Evolutionary conservation across 2,797 vertebrate genomes (phyloP), one percentile per base, ranked within the genome.

Genomic region (Diceros bicornis): DNA sequence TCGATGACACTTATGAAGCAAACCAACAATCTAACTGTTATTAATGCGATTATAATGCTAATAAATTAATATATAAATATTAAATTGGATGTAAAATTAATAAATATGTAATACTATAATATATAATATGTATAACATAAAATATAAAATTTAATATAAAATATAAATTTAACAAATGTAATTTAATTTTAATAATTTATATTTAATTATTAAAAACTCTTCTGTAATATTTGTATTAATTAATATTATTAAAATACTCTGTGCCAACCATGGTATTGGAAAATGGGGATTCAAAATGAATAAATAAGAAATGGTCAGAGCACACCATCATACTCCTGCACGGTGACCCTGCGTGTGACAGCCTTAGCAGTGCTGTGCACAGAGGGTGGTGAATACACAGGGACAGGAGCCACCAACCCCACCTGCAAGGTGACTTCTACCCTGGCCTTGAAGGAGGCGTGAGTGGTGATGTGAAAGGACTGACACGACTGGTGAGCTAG

Each of bases 141-240:
- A 95, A 89, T 23, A 82, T 88, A 44, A 92, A 97, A 27, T 71
- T 71, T 62, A 84, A 89, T 47, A 66, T 44, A 32, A 1, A 85
- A 62, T 29, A 82, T 44, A 84, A 95, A 44, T 78, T 10, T 57
- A 87, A 17, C 10, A 41, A 77, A 83, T n/a, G 23, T 52, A 29
- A 94, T 66, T 71, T 87, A 62, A 95, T 44, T 93, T 81, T 82
- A 92, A 88, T 86, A 61, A 91, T 41, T 93, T 82, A 7, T 89
- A 57, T 69, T 89, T 84, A 34, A 71, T 95, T 79, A 89, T 87
- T 74, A 57, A 57, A 50, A 47, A 25, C 34, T 68, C 29, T 37
- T 84, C 25, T 91, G 89, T 91, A 68, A 91, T 61, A 57, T 44
- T 79, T 82, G 21, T 62, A 81, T 88, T 90, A 82, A 83, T 83